These are phyloP conservation scores for Chrysochloris asiatica DNA, from an alignment of 2,113 vertebrate genomes.

Conservation along the genomic window DNA sequence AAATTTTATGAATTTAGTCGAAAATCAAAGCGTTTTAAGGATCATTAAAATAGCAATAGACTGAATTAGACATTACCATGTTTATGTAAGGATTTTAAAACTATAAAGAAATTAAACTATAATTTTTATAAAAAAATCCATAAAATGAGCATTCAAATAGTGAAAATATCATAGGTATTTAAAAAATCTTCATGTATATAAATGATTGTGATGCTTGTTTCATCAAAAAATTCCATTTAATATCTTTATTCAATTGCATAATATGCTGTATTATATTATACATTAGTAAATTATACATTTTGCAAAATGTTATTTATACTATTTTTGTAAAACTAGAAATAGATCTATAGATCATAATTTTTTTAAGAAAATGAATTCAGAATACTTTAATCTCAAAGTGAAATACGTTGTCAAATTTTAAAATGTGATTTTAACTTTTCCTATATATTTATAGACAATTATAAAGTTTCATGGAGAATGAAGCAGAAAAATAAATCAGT, in stretches of 20 bases:
- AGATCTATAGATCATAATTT: not conserved
- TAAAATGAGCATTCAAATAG: not conserved
- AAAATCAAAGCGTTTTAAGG: not conserved
- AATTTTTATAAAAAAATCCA: not conserved
- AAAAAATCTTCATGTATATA: not conserved
- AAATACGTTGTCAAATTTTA: constrained; percentile 25
- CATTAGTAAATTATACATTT: constrained; percentile 49
- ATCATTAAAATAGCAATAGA: not conserved
- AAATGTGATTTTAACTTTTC: constrained; percentile 52
- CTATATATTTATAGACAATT: constrained; percentile 75
- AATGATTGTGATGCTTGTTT: not conserved
- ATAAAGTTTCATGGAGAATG: not conserved
- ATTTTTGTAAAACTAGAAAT: not conserved
- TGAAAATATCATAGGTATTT: not conserved
- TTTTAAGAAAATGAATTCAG: constrained; percentile 24
- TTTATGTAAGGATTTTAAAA: not conserved
- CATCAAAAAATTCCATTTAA: not conserved
- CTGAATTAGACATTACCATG: not conserved
- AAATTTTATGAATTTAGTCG: not conserved
- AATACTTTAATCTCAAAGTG: not conserved
- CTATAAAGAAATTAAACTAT: not conserved
- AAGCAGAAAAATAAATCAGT: constrained; percentile 2
- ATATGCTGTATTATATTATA: too few species aligned
- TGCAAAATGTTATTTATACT: constrained; percentile 24
- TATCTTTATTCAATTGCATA: constrained; percentile 41